Conservation (phyloP, 2,888 invertebrate genomes). For the Brassicogethes aeneus region DNA sequence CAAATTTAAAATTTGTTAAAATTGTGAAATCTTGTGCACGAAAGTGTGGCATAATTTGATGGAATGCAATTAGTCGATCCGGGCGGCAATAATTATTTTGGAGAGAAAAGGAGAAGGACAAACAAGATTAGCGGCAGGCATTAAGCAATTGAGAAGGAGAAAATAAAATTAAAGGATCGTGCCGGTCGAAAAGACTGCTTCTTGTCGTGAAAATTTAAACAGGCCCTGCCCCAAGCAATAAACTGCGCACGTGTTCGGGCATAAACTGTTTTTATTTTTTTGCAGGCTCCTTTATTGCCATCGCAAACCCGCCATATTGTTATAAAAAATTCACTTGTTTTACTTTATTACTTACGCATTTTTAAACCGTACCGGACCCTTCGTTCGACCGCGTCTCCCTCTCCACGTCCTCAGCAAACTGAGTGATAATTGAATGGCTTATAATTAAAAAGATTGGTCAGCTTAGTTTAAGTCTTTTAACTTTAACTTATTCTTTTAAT, state of each 20-base stretch:
- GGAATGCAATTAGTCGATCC: too few species aligned
- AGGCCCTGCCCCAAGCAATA: constrained; percentile 1
- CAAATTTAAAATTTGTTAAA: too few species aligned
- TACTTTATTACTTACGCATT: neutral
- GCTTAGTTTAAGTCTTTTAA: too few species aligned
- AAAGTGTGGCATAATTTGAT: too few species aligned
- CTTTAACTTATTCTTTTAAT: too few species aligned
- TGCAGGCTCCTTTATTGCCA: neutral
- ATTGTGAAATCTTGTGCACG: too few species aligned
- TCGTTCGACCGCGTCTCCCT: too few species aligned
- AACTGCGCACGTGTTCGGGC: constrained; percentile 1
- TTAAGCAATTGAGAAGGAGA: constrained; percentile 3
- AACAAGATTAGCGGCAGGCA: neutral
- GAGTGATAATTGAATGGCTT: too few species aligned
- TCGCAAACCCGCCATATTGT: neutral
- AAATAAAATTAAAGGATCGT: constrained; percentile 3
- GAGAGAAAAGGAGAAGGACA: neutral
- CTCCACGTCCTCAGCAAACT: too few species aligned
- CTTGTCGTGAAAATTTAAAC: constrained; percentile 2
- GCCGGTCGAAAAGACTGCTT: neutral
- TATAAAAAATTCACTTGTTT: neutral
- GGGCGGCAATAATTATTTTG: too few species aligned
- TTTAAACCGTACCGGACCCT: too few species aligned
- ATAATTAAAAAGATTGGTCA: too few species aligned
- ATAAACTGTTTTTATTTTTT: constrained; percentile 3